A percentile compares a stretch with the other conserved stretches of the same genome.
Conservation (phyloP, 2,797 vertebrate species). For the Alcedo atthis region DNA sequence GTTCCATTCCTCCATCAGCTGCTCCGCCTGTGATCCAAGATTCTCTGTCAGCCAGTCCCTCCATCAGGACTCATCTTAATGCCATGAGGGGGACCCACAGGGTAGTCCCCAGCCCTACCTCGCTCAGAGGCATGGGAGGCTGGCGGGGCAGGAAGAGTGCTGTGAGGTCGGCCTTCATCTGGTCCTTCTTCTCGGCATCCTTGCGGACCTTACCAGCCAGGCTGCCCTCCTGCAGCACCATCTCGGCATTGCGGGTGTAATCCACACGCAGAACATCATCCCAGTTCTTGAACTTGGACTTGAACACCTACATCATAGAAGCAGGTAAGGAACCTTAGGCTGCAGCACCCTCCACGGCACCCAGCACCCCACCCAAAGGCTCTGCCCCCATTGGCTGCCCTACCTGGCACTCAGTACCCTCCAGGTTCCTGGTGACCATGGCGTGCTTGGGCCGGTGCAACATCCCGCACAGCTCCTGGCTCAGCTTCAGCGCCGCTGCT, state of each 20-base stretch:
- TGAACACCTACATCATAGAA: constrained; percentile 85
- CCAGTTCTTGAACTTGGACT: constrained; percentile 99
- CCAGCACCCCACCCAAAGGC: background rate
- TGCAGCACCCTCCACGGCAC: background rate
- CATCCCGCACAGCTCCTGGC: constrained; percentile 96
- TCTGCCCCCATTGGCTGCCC: fast-evolving
- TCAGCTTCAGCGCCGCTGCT: constrained; percentile 94
- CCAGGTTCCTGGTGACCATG: constrained; percentile 91
- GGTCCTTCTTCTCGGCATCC: constrained; percentile 90
- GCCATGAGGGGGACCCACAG: fast-evolving
- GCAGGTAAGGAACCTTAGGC: fast-evolving
- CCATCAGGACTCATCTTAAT: fast-evolving
- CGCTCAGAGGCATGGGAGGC: constrained; percentile 88
- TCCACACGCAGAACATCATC: constrained; percentile 95
- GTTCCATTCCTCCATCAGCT: constrained; percentile 98
- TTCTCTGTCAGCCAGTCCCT: background rate
- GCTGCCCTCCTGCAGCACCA: constrained; percentile 81
- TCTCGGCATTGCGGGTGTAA: constrained; percentile 94
- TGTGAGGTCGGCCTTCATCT: constrained; percentile 97
- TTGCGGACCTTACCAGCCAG: constrained; percentile 93
- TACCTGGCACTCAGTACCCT: constrained; percentile 96
- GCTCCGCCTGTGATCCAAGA: constrained; percentile 84
- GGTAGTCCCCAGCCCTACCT: constrained; percentile 65
- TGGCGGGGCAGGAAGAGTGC: constrained; percentile 95
- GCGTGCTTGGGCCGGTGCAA: constrained; percentile 94